Evolutionary conservation across 2,113 vertebrate genomes (phyloP), one percentile per base, ranked within the genome.

Genomic region (Poeciliopsis prolifica): DNA sequence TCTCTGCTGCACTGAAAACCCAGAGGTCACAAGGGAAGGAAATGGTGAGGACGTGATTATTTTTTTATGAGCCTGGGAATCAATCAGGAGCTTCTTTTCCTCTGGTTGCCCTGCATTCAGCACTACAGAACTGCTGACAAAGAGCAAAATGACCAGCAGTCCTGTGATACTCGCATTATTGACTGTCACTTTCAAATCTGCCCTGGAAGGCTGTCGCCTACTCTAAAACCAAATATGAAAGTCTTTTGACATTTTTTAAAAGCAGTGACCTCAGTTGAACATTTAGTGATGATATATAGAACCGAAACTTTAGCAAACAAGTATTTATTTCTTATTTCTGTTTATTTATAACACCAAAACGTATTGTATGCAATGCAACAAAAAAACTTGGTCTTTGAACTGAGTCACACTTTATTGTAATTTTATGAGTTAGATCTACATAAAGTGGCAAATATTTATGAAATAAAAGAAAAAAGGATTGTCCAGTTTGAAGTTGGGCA

Each of bases 41-140:
- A 73, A 75, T 65, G 42, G 35, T 30, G 28, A 87, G 80, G 76
- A 85, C 4, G 65, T 73, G 87, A 91, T 89, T 64, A 70, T 83
- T 74, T 78, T 86, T 42, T 72, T 68, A 54, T 75, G 58, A 70
- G 68, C 19, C 15, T 48, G 65, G 7, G 42, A 67, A 83, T 84
- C 78, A 84, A 82, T 70, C 76, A 51, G 71, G 40, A 5, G 58
- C 74, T 66, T 62, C 70, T 74, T 68, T 76, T 65, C 63, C 37
- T 71, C 78, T 68, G 65, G 64, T 77, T 74, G 12, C 68, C 61
- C 44, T 66, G 29, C 58, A 62, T 69, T 84, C 77, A 86, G 75
- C 74, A 71, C 69, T 74, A 76, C 44, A 69, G 72, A 83, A 84
- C 48, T 86, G 91, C 89, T 92, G 88, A 89, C 86, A 28, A 75